phyloP scores from a whole-genome alignment of 2,888 invertebrate genomes.

The Drosophila ustulata region DNA sequence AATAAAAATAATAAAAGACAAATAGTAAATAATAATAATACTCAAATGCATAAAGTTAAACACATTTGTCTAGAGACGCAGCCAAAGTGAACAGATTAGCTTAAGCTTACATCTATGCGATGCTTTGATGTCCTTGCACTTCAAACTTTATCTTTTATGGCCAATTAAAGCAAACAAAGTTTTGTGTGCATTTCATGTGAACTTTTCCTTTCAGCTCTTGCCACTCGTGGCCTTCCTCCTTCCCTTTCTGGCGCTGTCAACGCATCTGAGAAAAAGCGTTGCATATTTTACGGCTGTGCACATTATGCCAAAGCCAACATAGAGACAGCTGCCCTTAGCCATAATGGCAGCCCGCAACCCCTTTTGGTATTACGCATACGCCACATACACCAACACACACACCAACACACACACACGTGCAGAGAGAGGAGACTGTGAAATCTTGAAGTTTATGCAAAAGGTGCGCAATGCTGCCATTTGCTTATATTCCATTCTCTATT shows the following conservation, averaged over 20 bases:
- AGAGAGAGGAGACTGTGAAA: constrained; percentile 39
- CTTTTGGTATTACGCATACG: constrained; percentile 52
- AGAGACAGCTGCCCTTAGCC: constrained; percentile 44
- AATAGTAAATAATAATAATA: not conserved
- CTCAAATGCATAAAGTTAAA: not conserved
- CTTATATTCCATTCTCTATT: constrained; percentile 63
- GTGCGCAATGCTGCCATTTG: constrained; percentile 62
- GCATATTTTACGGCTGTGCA: constrained; percentile 61
- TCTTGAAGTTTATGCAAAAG: constrained; percentile 74
- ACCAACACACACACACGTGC: constrained; percentile 33
- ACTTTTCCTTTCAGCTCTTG: constrained; percentile 8
- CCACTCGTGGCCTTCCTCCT: not conserved
- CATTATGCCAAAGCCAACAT: constrained; percentile 56
- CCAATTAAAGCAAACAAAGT: constrained; percentile 33
- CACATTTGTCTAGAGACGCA: not conserved
- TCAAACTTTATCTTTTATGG: constrained; percentile 18
- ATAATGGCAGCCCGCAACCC: constrained; percentile 33
- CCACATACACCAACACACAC: constrained; percentile 44
- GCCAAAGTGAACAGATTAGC: constrained; percentile 11
- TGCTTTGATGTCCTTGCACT: constrained; percentile 5
- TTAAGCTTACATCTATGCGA: constrained; percentile 3
- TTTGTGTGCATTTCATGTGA: constrained; percentile 14
- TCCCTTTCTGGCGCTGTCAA: constrained; percentile 32
- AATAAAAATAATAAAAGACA: too few relatives aligned
- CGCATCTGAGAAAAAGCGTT: constrained; percentile 44